These are phyloP conservation scores for Poecilobothrus nobilitatus DNA, from an alignment of 2,888 invertebrate genomes.

Conservation along the genomic window DNA sequence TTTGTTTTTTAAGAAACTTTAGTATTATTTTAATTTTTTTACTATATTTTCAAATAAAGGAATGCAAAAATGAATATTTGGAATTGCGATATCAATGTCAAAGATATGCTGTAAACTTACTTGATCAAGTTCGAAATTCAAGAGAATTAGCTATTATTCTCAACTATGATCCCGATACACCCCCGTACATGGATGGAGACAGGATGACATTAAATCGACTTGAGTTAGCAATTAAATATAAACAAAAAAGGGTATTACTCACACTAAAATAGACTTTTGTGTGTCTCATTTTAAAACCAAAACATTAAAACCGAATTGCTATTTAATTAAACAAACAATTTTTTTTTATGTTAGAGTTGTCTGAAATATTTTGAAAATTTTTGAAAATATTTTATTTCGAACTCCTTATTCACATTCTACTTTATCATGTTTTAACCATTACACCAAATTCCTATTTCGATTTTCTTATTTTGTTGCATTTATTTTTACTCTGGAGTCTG, in stretches of 20 bases:
- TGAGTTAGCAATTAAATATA: slow-evolving; percentile 84
- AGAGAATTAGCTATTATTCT: slow-evolving; percentile 88
- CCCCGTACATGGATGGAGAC: slow-evolving; percentile 66
- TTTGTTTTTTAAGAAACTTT: slow-evolving; percentile 1
- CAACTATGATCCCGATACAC: slow-evolving; percentile 76
- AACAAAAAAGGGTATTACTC: slow-evolving; percentile 79
- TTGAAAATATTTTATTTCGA: no score
- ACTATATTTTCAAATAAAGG: slow-evolving; percentile 43
- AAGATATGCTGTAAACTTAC: slow-evolving; percentile 80
- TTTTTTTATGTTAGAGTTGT: no score
- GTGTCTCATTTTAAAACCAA: no score
- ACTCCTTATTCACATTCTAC: no score
- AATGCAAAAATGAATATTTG: slow-evolving; percentile 84
- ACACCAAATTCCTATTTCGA: no score
- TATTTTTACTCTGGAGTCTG: no score
- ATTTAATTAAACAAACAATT: neutral
- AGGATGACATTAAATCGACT: slow-evolving; percentile 78
- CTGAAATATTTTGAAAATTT: no score
- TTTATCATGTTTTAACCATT: no score
- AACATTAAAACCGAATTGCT: neutral
- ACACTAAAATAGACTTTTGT: no score
- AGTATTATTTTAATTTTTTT: neutral
- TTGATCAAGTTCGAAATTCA: slow-evolving; percentile 86
- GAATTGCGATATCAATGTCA: slow-evolving; percentile 79
- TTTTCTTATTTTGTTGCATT: no score